Evolutionary conservation across 2,888 invertebrate species (phyloP), one percentile per base, ranked within the genome.

Genomic region (Troides helena): DNA sequence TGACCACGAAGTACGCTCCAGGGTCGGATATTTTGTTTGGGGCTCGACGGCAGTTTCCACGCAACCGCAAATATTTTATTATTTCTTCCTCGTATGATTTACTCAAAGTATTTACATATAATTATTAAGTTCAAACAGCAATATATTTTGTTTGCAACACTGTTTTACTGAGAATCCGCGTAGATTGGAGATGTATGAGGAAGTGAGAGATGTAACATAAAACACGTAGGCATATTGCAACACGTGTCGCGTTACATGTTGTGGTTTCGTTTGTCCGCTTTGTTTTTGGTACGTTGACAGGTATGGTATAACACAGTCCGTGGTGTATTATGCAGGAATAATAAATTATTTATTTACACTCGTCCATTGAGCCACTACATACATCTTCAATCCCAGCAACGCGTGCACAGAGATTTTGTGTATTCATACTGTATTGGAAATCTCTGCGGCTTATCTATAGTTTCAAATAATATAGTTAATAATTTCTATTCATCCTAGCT

Each of bases 1-100:
- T 74, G 75, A 81, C 82, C 83, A 81, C 84, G 80, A 79, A 77
- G 80, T 74, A 79, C 82, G 77, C 71, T 62, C 69, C 85, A 86
- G 77, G 86, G 85, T 76, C 81, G 77, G 78, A 82, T 77, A 80
- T 79, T 79, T 30, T 76, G 73, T 78, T 80, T 83, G 79, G 72
- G 78, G 75, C 75, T 80, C 61, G 80, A 70, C 65, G 74, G 76
- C 75, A 76, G 77, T 80, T 82, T 79, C 79, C 78, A 77, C 76
- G 73, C 72, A 78, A 79, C 76, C 75, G 74, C 72, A 77, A 76
- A 70, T 67, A 73, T 68, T 74, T 75, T 73, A 73, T 76, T 77
- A 73, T 73, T 70, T 73, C 68, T 70, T 66, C 70, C 70, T 63
- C 59, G 62, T 66, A 70, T 62, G 46, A 67, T 63, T 66, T 63